Conservation (phyloP, 2,888 invertebrate species). For the Calliphora vomitoria region DNA sequence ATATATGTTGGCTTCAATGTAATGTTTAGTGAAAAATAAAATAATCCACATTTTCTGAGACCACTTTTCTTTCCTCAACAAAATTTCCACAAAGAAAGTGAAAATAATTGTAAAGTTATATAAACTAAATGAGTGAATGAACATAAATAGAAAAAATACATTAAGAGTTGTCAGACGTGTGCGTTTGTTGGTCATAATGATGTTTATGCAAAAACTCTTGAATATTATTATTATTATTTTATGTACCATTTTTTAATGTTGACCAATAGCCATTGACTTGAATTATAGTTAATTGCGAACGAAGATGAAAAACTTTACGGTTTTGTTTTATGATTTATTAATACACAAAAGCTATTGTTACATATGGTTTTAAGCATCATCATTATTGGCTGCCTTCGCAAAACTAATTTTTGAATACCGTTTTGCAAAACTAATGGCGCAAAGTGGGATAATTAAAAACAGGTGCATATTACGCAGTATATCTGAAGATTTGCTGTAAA, state of each 20-base stretch:
- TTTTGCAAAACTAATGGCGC: background rate
- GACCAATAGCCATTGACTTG: slow-evolving; percentile 10
- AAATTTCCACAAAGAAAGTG: slow-evolving; percentile 45
- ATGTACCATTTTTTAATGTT: background rate
- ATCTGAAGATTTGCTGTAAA: background rate
- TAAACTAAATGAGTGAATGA: slow-evolving; percentile 23
- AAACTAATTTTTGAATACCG: no score
- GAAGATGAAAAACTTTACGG: slow-evolving; percentile 16
- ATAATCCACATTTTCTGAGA: slow-evolving; percentile 30
- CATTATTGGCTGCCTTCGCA: background rate
- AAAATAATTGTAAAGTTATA: slow-evolving; percentile 50
- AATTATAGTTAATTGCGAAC: slow-evolving; percentile 5
- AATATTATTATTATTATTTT: background rate
- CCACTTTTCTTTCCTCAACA: slow-evolving; percentile 42
- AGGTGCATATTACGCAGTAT: background rate
- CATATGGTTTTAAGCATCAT: background rate
- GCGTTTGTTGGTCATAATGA: background rate
- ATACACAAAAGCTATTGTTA: slow-evolving; percentile 21
- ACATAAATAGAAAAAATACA: background rate
- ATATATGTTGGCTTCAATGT: background rate
- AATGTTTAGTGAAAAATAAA: slow-evolving; percentile 21
- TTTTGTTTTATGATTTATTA: slow-evolving; percentile 13
- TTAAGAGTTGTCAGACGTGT: background rate
- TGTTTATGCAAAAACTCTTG: background rate
- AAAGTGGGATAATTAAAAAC: background rate